These are phyloP conservation scores for Myocastor coypus DNA, from an alignment of 2,113 vertebrate genomes.

Conservation along the genomic window DNA sequence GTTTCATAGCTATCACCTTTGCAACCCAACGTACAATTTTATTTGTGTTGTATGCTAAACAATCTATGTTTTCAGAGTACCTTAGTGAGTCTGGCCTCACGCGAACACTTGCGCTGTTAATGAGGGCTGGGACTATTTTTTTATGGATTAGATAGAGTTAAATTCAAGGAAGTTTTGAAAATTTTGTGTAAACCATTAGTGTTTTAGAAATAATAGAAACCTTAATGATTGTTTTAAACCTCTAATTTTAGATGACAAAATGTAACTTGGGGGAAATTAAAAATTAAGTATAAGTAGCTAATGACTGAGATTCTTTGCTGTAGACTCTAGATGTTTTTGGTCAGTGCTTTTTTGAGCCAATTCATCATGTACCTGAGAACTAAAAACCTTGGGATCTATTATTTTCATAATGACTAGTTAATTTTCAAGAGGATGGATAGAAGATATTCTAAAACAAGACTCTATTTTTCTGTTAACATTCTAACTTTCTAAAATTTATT, in stretches of 20 bases:
- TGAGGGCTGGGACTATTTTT: neutral
- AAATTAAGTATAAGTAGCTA: neutral
- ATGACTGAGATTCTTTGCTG: neutral
- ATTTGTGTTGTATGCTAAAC: neutral
- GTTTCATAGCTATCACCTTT: neutral
- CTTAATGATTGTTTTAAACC: constrained; percentile 34
- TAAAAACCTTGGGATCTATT: neutral
- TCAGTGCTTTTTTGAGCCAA: neutral
- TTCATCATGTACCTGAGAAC: neutral
- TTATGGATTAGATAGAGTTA: neutral
- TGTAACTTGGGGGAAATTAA: neutral
- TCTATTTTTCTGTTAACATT: constrained; percentile 12
- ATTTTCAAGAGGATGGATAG: neutral
- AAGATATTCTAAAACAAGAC: constrained; percentile 47
- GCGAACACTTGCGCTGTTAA: constrained; percentile 16
- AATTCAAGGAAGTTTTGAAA: neutral
- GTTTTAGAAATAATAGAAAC: constrained; percentile 33
- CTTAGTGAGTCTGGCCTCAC: neutral
- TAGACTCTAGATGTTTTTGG: neutral
- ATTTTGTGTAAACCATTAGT: constrained; percentile 22
- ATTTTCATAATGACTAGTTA: neutral
- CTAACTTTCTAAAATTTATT: constrained; percentile 11
- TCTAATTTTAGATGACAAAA: constrained; percentile 50
- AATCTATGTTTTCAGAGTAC: constrained; percentile 18
- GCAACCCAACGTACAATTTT: neutral